Evolutionary conservation across 2,888 invertebrate genomes (phyloP), one percentile per base, ranked within the genome.

Genomic region (Eristalis tenax): DNA sequence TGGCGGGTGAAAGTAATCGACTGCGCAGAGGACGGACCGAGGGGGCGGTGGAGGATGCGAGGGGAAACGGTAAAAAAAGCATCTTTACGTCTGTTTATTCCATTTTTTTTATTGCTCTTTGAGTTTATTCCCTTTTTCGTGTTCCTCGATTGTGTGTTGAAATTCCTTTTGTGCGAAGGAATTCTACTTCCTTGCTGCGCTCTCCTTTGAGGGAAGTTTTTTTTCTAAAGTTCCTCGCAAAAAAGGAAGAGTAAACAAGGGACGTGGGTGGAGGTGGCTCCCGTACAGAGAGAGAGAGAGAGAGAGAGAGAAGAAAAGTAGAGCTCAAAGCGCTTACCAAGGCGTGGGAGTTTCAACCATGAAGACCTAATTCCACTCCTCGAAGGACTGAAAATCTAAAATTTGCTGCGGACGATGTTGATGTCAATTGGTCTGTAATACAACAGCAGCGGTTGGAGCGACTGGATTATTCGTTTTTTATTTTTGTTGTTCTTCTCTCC

Each of bases 181-280:
- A 13, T 38, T 63, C 10, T 5, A 5, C 3, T 6, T 63, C 61
- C 26, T 28, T 18, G 13, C 11, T 50, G 43, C 6, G 50, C 8
- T 59, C 18, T 76, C 35, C 77, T 77, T 69, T 77, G 63, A 77
- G 63, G 10, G 40, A 59, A 76, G 15, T 59, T 68, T 28, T 35
- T 57, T 66, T 40, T 35, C 18, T 10, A 63, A 32, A 38, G 28
- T 50, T 50, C 18, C 18, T 50, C 18, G n/a, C 50, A 50, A 50
- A 50, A n/a, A 50, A 57, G 75, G 15, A 66, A 22, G 23, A 59
- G 26, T 38, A 13, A 38, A 38, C 38, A 38, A 11, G 38, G 13
- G 38, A 10, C 13, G 38, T 1, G 10, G 50, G n/a, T 50, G 50
- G 18, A 1, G n/a, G 50, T 5, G 18, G n/a, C 5, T 50, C 15